phyloP scores from a whole-genome alignment of 2,113 vertebrate species.

The Corythornis cristatus region DNA sequence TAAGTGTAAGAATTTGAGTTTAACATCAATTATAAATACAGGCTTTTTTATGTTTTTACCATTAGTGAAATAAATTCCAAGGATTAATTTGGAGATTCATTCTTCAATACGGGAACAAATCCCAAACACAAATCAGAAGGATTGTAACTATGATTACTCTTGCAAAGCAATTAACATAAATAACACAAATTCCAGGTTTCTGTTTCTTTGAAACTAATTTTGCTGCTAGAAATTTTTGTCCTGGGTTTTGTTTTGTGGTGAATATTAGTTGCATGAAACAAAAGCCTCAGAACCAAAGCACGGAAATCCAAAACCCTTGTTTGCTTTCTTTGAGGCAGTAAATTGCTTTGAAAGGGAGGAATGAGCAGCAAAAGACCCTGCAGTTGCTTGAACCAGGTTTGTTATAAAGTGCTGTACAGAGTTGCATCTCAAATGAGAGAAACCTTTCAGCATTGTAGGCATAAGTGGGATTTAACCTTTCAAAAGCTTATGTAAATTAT shows the following conservation, averaged over 20 bases:
- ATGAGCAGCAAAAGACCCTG: neutral
- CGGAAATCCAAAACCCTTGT: fast-evolving
- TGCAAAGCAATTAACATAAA: neutral
- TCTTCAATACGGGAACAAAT: neutral
- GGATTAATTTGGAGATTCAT: neutral
- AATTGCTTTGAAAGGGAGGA: neutral
- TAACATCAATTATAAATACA: neutral
- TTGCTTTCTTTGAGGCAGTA: neutral
- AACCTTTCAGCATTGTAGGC: neutral
- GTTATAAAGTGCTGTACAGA: neutral
- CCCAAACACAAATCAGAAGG: neutral
- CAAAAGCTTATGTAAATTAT: neutral
- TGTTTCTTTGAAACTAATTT: neutral
- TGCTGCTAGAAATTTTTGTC: neutral
- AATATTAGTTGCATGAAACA: neutral
- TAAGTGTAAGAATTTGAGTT: neutral
- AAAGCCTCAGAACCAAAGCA: neutral
- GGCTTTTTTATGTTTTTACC: neutral
- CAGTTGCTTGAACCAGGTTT: neutral
- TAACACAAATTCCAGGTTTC: neutral
- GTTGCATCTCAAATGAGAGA: neutral
- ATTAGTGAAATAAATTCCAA: neutral
- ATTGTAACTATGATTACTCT: neutral
- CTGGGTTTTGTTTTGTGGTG: neutral
- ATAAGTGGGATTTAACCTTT: neutral